Conservation (phyloP, 2,113 vertebrate species). For the Callipepla squamata region DNA sequence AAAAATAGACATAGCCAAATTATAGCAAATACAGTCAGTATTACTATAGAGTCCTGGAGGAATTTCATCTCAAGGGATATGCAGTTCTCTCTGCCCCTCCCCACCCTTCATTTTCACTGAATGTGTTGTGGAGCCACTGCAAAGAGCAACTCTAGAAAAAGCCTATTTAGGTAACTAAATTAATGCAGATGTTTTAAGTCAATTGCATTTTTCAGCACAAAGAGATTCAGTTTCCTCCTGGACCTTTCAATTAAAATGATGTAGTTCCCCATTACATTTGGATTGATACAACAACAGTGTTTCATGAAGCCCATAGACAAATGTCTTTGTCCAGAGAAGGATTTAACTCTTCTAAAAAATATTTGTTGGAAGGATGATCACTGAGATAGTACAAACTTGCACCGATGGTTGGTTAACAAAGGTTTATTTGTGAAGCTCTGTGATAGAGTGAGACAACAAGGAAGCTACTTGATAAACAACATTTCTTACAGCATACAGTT, state of each 20-base stretch:
- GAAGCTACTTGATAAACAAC: background rate
- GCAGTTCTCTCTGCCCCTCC: background rate
- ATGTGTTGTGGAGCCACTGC: background rate
- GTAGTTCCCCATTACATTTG: background rate
- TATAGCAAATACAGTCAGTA: background rate
- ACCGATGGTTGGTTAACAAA: background rate
- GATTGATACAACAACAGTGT: conserved; percentile 2
- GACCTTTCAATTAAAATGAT: background rate
- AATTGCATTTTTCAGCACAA: conserved; percentile 12
- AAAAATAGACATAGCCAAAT: background rate
- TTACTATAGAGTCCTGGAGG: background rate
- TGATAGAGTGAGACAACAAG: background rate
- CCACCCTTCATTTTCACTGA: background rate
- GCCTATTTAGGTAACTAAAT: background rate
- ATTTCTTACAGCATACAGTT: background rate
- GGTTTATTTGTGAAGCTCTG: background rate
- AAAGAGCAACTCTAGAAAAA: background rate
- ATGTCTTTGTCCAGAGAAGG: background rate
- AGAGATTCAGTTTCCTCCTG: background rate
- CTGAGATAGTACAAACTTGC: background rate
- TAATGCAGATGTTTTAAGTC: conserved; percentile 12
- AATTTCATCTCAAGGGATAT: background rate
- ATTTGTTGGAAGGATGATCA: background rate
- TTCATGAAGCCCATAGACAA: background rate
- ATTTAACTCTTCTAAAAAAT: background rate